phyloP scores from a whole-genome alignment of 2,888 invertebrate genomes.

The Phalangium opilio region DNA sequence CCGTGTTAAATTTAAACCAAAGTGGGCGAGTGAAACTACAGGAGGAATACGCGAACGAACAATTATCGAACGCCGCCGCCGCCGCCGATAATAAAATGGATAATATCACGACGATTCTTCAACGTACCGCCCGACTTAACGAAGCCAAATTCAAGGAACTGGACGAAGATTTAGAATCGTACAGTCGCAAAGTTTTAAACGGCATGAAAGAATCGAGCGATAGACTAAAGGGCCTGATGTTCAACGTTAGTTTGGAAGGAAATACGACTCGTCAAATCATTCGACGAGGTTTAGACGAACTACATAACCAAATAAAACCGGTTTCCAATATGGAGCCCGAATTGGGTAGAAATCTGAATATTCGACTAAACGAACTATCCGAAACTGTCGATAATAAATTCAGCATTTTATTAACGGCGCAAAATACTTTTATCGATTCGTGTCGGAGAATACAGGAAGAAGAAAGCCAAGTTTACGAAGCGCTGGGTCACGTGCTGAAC shows the following conservation, averaged over 20 bases:
- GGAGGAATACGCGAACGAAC: no score
- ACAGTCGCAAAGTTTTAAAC: conserved; percentile 40
- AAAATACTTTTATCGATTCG: conserved; percentile 48
- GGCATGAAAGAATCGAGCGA: conserved; percentile 45
- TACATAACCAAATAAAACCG: conserved; percentile 19
- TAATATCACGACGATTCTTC: no score
- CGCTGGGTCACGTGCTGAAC: conserved; percentile 46
- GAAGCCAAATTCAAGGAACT: conserved; percentile 3
- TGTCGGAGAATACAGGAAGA: conserved; percentile 49
- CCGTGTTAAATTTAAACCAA: no score
- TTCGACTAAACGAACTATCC: conserved; percentile 16
- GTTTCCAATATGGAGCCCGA: conserved; percentile 13
- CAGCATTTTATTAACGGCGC: conserved; percentile 39
- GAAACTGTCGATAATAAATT: conserved; percentile 20
- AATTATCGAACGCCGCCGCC: no score
- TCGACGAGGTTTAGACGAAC: conserved; percentile 34
- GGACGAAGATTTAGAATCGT: conserved; percentile 19
- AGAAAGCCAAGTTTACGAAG: conserved; percentile 45
- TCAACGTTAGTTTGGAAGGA: conserved; percentile 40
- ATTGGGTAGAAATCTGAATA: conserved; percentile 15
- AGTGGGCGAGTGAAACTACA: no score
- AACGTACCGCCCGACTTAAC: no score
- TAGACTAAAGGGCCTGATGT: conserved; percentile 33
- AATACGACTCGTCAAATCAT: conserved; percentile 37
- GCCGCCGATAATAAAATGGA: no score